Conservation (phyloP, 2,113 vertebrate species). For the Ageneiosus marmoratus region DNA sequence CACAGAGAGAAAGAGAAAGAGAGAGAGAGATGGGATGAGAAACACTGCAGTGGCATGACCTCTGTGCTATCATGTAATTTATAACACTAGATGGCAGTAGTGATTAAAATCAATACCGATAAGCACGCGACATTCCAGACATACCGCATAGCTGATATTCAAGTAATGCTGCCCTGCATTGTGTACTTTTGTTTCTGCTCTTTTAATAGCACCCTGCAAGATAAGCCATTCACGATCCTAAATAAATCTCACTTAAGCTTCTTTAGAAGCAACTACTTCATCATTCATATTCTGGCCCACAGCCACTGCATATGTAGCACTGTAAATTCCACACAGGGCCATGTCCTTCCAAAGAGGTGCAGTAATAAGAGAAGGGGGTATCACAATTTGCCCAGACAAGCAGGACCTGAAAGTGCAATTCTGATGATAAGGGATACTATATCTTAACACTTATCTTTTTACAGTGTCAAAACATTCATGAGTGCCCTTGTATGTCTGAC, state of each 20-base stretch:
- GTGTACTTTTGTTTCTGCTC: slow-evolving; percentile 6
- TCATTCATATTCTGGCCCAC: background rate
- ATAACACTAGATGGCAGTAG: slow-evolving; percentile 76
- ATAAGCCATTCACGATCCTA: background rate
- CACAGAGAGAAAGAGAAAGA: background rate
- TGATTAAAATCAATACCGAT: slow-evolving; percentile 68
- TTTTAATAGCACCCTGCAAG: background rate
- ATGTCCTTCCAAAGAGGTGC: slow-evolving; percentile 26
- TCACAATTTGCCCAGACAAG: slow-evolving; percentile 46
- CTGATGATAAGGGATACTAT: slow-evolving; percentile 31
- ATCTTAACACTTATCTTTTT: slow-evolving; percentile 38
- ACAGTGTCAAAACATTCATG: slow-evolving; percentile 12
- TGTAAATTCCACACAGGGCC: background rate
- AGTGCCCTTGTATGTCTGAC: slow-evolving; percentile 29
- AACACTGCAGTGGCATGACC: slow-evolving; percentile 38
- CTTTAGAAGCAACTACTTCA: background rate
- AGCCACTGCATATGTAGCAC: background rate
- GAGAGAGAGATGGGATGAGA: background rate
- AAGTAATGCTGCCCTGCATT: slow-evolving; percentile 11
- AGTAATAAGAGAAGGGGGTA: slow-evolving; percentile 45
- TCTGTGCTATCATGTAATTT: slow-evolving; percentile 29
- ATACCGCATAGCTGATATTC: background rate
- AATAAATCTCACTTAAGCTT: slow-evolving; percentile 9
- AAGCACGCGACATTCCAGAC: slow-evolving; percentile 13
- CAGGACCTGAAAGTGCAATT: slow-evolving; percentile 32